Percentiles rank a stretch among this genome's conserved stretches.
Evolutionary conservation across 2,797 vertebrate species (phyloP).

Genomic region (Peromyscus nudipes): DNA sequence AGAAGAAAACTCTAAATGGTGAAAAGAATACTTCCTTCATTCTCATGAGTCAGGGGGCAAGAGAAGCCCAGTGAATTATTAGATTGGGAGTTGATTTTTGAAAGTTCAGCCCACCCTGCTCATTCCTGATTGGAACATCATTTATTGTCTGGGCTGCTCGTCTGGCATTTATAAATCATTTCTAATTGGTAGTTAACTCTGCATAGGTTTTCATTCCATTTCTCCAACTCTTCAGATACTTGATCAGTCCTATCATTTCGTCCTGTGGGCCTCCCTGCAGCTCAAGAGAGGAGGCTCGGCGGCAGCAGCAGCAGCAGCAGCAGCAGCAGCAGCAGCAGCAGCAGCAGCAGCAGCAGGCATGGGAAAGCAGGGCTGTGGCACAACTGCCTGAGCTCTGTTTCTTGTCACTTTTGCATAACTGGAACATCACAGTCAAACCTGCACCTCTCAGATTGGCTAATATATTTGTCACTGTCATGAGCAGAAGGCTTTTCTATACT

Average conservation of each 20-base stretch:
- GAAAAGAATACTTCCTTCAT: neutral
- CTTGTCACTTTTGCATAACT: neutral
- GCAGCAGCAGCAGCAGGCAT: neutral
- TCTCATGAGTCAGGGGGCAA: accelerated
- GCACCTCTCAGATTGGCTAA: neutral
- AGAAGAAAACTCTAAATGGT: too few relatives aligned
- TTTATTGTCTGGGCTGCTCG: accelerated
- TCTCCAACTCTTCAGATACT: neutral
- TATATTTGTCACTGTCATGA: neutral
- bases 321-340: too few relatives aligned
- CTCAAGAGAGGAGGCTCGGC: neutral
- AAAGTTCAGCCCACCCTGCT: neutral
- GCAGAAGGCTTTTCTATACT: neutral
- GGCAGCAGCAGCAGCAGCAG: neutral
- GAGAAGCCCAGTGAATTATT: accelerated
- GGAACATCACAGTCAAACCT: neutral
- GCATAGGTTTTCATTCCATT: neutral
- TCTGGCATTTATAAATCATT: neutral
- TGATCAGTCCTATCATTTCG: neutral
- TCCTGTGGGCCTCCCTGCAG: neutral
- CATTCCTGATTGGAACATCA: too few relatives aligned
- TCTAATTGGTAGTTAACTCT: slow-evolving; percentile 2
- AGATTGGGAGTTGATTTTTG: accelerated
- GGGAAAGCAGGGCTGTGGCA: neutral
- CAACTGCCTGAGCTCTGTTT: neutral